phyloP scores from a whole-genome alignment of 2,888 invertebrate genomes.

The Pocota personata region DNA sequence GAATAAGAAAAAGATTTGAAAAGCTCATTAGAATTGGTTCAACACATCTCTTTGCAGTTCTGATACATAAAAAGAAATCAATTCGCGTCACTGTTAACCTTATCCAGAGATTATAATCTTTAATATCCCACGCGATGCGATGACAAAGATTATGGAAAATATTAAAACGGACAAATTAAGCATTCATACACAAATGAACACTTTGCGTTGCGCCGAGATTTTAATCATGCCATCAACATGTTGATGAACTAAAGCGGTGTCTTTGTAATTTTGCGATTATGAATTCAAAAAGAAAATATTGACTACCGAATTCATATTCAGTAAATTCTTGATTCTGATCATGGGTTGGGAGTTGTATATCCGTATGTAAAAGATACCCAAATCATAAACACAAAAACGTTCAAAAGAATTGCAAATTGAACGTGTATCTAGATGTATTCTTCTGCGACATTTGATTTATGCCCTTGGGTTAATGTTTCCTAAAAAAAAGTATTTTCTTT shows the following conservation, averaged over 20 bases:
- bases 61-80: background rate
- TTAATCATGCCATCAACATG: background rate
- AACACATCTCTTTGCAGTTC: no score
- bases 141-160: background rate
- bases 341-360: no score
- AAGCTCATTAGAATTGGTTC: no score
- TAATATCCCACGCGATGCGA: slow-evolving; percentile 12
- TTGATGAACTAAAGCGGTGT: background rate
- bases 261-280: background rate
- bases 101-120: background rate
- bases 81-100: background rate
- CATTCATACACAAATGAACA: background rate
- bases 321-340: background rate
- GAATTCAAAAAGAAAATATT: background rate
- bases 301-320: background rate
- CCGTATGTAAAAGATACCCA: no score
- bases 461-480: no score
- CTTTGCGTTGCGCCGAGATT: background rate
- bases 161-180: background rate
- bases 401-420: no score
- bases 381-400: no score
- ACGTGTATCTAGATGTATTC: no score
- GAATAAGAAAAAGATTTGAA: no score
- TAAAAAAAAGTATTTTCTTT: no score
- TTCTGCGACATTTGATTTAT: no score